Percentiles rank a stretch among this genome's conserved stretches.
These are phyloP conservation scores for Melanotaenia boesemani DNA, from an alignment of 2,797 vertebrate genomes.

Conservation along the genomic window DNA sequence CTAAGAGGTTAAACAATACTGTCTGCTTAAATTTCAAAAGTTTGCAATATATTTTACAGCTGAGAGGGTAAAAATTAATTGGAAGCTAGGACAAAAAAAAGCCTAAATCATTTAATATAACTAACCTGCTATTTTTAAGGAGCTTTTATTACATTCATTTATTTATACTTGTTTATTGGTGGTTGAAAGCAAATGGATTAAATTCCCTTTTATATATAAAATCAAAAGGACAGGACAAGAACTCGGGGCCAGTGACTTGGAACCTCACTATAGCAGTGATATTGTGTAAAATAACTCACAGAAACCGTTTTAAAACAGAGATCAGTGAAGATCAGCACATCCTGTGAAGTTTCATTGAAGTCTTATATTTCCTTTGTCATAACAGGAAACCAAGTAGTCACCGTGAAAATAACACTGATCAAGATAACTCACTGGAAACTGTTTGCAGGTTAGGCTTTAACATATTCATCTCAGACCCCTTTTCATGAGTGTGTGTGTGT, in stretches of 20 bases:
- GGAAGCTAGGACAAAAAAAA: no score
- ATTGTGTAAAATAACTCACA: not conserved
- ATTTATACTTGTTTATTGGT: not conserved
- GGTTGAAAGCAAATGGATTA: no score
- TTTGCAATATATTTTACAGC: no score
- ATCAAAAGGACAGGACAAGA: no score
- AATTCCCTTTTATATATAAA: no score
- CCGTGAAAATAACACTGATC: not conserved
- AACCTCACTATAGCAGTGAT: not conserved
- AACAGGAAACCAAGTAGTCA: not conserved
- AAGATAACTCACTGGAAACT: not conserved
- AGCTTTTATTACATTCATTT: no score
- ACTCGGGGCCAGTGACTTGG: not conserved
- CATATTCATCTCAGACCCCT: not conserved
- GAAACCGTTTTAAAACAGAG: not conserved
- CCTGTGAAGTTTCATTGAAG: not conserved
- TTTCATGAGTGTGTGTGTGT: constrained; percentile 12
- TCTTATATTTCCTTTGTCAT: not conserved
- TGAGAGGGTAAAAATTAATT: no score
- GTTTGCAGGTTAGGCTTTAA: constrained; percentile 26
- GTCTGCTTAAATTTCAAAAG: no score
- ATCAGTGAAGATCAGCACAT: not conserved
- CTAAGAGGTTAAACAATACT: no score
- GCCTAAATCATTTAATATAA: no score
- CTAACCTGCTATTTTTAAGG: no score